Conservation (phyloP, 2,113 vertebrate genomes). For the Leuciscus idus region DNA sequence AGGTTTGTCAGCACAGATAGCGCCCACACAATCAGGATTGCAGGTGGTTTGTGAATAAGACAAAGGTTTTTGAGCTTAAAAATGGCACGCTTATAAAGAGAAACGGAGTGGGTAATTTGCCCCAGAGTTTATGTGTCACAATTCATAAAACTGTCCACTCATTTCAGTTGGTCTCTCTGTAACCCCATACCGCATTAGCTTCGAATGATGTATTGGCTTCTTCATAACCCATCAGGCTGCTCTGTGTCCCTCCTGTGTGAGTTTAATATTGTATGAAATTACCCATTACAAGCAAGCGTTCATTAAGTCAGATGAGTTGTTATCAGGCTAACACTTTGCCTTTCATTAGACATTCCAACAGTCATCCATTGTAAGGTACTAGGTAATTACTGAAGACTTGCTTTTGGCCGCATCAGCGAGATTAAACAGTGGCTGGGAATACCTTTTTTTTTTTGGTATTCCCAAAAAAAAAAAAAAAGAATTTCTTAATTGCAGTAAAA, state of each 20-base stretch:
- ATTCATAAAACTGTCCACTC: neutral
- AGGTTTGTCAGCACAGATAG: neutral
- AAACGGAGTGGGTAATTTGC: slow-evolving; percentile 24
- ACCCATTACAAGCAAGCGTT: slow-evolving; percentile 6
- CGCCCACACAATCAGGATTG: neutral
- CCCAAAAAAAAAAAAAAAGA: neutral
- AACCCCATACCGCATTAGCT: slow-evolving; percentile 15
- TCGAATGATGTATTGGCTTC: slow-evolving; percentile 1
- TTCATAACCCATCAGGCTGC: neutral
- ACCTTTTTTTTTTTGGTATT: neutral
- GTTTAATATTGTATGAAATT: slow-evolving; percentile 8
- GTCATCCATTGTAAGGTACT: neutral
- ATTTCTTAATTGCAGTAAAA: slow-evolving; percentile 19
- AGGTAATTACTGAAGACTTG: slow-evolving; percentile 15
- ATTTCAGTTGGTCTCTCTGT: slow-evolving; percentile 19
- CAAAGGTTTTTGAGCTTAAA: slow-evolving; percentile 15
- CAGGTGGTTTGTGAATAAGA: neutral
- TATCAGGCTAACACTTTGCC: slow-evolving; percentile 11
- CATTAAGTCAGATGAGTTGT: slow-evolving; percentile 33
- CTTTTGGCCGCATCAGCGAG: neutral
- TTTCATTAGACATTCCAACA: slow-evolving; percentile 11
- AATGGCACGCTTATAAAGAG: neutral
- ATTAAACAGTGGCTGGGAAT: slow-evolving; percentile 16
- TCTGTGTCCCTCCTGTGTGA: slow-evolving; percentile 2
- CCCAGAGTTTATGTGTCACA: slow-evolving; percentile 25